Evolutionary conservation across 1,140 invertebrate genomes (phyloP).

Genomic region (Melanaphis sacchari): DNA sequence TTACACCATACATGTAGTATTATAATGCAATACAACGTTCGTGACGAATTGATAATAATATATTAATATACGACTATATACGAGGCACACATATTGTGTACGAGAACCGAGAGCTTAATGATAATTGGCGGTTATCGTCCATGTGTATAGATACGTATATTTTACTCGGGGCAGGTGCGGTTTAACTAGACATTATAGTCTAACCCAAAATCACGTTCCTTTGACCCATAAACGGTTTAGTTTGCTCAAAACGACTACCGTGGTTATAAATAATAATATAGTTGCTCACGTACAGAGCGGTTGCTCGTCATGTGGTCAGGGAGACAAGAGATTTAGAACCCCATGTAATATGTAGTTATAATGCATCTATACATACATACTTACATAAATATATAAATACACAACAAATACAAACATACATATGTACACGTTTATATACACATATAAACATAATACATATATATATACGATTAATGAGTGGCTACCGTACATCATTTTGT

Average conservation of each 20-base stretch:
- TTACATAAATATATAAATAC: background rate
- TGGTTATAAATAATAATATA: background rate
- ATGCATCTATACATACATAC: no score
- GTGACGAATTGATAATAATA: constrained; percentile 12
- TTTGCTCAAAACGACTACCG: background rate
- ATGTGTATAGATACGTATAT: background rate
- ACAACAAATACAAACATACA: background rate
- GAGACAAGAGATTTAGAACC: background rate
- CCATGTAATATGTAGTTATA: background rate
- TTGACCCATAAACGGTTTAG: constrained; percentile 2
- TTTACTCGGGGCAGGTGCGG: background rate
- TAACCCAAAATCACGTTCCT: background rate
- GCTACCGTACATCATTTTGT: background rate
- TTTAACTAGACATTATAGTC: background rate
- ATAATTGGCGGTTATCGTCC: background rate
- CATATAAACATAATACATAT: background rate
- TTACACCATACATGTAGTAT: background rate
- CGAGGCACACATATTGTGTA: background rate
- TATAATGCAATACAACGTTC: background rate
- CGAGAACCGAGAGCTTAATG: background rate
- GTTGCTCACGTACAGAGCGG: background rate
- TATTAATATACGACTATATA: background rate
- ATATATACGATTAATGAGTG: background rate
- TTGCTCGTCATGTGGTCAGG: background rate
- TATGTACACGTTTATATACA: background rate